Base-by-base conservation (phyloP, 2,113 vertebrate species). In the Aix galericulata region DNA sequence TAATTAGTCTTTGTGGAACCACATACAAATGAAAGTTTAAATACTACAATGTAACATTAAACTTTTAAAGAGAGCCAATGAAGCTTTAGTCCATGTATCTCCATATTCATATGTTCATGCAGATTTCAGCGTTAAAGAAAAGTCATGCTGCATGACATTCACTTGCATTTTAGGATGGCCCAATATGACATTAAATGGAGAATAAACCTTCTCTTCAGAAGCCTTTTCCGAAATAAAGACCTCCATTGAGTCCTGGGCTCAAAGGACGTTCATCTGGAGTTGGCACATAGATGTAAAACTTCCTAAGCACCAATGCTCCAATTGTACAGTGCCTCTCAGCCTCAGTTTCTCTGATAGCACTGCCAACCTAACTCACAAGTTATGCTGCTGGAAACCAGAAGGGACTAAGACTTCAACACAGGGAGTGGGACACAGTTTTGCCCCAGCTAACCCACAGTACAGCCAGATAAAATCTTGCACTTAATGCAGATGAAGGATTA, bases 1-100 rank as follows among this genome's bases (percentile, higher is more conserved):
- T 77, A 86, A 92, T 75, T 64, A 91, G 44, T 60, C 48, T 17
- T 62, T 42, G 36, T 34, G 46, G 90, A 95, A 83, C 42, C 64
- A 73, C 17, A 89, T 34, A 31, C 56, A 86, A 76, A 95, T 89
- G 16, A 64, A 95, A 93, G n/a, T 96, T 97, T 94, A 93, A 95
- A 89, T 53, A 86, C 62, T 71, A 89, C 92, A 92, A 59, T 77
- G 58, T 82, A 91, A 89, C 55, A 92, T 91, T 91, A 94, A 94
- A 93, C 60, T 91, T 92, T 92, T 60, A 92, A 64, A 77, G 80
- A 56, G 17, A 69, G 71, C 77, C 91, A 79, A 84, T 14, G 56
- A 91, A 72, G 56, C 74, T 85, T 89, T 63, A 42, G 53, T 20
- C 60, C 5, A 11, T 8, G 3, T 4, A 72, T 59, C 53, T 76